Conservation (phyloP, 1,140 invertebrate species). For the Drosophila trapezifrons region DNA sequence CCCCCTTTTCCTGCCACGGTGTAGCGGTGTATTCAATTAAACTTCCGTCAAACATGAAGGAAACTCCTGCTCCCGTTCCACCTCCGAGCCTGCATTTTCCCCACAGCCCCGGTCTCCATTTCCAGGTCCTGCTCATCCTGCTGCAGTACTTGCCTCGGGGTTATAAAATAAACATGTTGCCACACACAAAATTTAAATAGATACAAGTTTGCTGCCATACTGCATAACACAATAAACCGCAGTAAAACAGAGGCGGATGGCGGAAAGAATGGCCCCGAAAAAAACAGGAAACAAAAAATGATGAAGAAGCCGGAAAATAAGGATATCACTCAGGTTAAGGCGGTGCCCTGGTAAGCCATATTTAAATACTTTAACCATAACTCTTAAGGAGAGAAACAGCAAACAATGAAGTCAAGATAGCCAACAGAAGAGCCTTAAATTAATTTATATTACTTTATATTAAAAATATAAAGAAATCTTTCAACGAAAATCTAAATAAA, state of each 20-base stretch:
- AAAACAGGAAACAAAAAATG: slow-evolving; percentile 3
- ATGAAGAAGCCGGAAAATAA: not conserved
- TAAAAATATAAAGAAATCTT: too few species aligned
- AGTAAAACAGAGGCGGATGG: slow-evolving; percentile 51
- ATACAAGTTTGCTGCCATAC: slow-evolving; percentile 79
- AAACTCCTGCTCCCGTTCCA: slow-evolving; percentile 28
- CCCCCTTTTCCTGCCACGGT: slow-evolving; percentile 17
- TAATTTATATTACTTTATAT: not conserved
- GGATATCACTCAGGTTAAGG: slow-evolving; percentile 12
- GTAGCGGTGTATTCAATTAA: slow-evolving; percentile 82
- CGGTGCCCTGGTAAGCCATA: slow-evolving; percentile 6
- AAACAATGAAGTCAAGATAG: not conserved
- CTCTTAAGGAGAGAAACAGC: not conserved
- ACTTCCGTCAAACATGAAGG: slow-evolving; percentile 80
- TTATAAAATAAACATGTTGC: slow-evolving; percentile 84
- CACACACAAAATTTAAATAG: slow-evolving; percentile 84
- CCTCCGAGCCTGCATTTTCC: not conserved
- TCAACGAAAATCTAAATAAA: not conserved
- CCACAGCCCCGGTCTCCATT: not conserved
- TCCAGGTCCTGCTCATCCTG: too few species aligned
- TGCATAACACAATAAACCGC: slow-evolving; percentile 81
- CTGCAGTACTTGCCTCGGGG: slow-evolving; percentile 62
- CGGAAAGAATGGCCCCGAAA: slow-evolving; percentile 9
- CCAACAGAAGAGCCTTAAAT: not conserved
- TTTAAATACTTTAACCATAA: not conserved